Base-by-base conservation (phyloP, 2,888 invertebrate species). In the Drosophila demipolita region DNA sequence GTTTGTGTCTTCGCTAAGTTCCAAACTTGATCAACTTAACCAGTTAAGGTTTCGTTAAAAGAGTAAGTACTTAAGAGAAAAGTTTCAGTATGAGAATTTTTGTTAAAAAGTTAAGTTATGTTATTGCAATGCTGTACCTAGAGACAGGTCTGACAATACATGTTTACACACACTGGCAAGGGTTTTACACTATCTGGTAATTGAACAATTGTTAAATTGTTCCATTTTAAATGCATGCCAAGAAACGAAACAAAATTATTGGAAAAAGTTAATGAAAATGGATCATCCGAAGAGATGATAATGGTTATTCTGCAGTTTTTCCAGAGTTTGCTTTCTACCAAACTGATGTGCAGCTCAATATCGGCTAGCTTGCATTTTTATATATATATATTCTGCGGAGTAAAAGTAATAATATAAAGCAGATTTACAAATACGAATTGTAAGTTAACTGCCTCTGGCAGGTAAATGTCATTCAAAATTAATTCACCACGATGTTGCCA, bases 11-110 rank as follows among this genome's bases (percentile, higher is more conserved):
- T 2, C 12, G 11, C 65, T 66, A 66, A 42, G 36, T 53, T 45
- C 42, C n/a, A 55, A 55, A 38, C 17, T 26, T 15, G 4, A 20
- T 53, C n/a, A 38, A 26, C 26, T 38, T 32, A 65, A 36, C 65
- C 66, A 42, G 66, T 42, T 66, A 42, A 3, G 5, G 40, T n/a
- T 66, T 42, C 66, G 66, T 65, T 17, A 36, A 65, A 66, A 66
- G 42, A 26, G 17, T 49, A 26, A 15, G 7, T 49, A 26, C 23
- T 49, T n/a, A 26, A 26, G 12, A 59, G 49, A n/a, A 49, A 20
- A 20, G 26, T 33, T 12, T 45, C 45, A 2, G 0, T 8, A 4
- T 15, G 8, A 15, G 23, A 15, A 45, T 15, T 15, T 23, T 26
- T 26, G 49, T 49, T 35, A 26, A 48, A 17, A 35, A 38, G 7